These are phyloP conservation scores for Drosophila mimica DNA, from an alignment of 2,888 invertebrate species.

Conservation along the genomic window DNA sequence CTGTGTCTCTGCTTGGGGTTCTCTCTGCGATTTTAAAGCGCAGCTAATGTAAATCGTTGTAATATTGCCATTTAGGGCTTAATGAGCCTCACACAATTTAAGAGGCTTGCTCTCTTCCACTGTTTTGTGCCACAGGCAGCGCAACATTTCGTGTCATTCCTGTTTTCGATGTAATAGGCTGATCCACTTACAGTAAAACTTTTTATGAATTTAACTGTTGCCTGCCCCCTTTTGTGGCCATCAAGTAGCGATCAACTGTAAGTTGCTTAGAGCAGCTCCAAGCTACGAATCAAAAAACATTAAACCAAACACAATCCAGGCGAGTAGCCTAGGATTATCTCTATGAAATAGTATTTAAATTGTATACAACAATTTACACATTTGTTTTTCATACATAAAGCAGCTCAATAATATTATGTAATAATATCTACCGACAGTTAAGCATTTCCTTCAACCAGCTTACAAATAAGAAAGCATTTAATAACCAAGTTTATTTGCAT, in stretches of 20 bases:
- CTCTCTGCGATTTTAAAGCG: slow-evolving; percentile 67
- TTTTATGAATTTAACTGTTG: slow-evolving; percentile 11
- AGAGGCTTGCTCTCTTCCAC: slow-evolving; percentile 35
- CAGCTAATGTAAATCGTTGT: slow-evolving; percentile 74
- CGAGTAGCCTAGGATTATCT: not conserved
- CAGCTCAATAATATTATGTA: not conserved
- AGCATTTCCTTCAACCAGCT: not conserved
- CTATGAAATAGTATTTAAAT: not conserved
- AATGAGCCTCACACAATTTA: slow-evolving; percentile 65
- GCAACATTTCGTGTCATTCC: not conserved
- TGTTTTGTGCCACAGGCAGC: slow-evolving; percentile 6
- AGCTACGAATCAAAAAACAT: not conserved
- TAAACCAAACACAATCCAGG: not conserved
- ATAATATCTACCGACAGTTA: not conserved
- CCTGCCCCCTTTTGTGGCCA: slow-evolving; percentile 3
- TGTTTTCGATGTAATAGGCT: slow-evolving; percentile 9
- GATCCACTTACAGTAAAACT: slow-evolving; percentile 7
- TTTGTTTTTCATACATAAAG: too few species aligned
- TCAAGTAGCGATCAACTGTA: slow-evolving; percentile 10
- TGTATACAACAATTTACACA: not conserved
- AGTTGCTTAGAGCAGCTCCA: not conserved
- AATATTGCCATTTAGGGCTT: slow-evolving; percentile 72
- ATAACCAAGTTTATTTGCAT: not conserved
- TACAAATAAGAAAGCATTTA: too few species aligned
- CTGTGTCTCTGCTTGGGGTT: not conserved